A percentile compares a stretch with the other conserved stretches of the same genome.
These are phyloP conservation scores for Okapia johnstoni DNA, from an alignment of 2,113 vertebrate species.

Conservation along the genomic window DNA sequence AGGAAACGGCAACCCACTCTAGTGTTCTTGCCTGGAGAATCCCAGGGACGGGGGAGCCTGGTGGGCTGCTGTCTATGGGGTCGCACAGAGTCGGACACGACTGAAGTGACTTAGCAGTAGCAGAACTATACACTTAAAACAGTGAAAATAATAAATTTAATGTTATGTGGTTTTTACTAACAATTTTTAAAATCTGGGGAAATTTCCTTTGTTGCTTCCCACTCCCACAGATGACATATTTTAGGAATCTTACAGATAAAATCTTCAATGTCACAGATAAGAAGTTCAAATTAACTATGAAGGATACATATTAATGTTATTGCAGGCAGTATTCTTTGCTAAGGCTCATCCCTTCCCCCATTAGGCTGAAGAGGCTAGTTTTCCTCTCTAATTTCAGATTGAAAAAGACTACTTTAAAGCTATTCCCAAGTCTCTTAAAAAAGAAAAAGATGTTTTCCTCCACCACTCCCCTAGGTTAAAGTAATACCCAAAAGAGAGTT, in stretches of 20 bases:
- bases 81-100: too few relatives aligned
- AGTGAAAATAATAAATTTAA: background rate
- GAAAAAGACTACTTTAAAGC: background rate
- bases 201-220: background rate
- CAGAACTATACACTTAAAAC: background rate
- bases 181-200: background rate
- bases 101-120: too few relatives aligned
- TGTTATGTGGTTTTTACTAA: background rate
- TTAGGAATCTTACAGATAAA: background rate
- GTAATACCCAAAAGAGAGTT: background rate
- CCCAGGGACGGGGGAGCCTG: too few relatives aligned
- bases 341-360: background rate
- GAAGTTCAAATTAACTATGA: background rate
- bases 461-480: background rate
- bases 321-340: background rate
- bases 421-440: background rate
- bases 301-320: background rate
- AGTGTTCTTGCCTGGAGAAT: too few relatives aligned
- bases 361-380: background rate
- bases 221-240: background rate
- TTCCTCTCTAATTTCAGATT: background rate
- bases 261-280: slow-evolving; percentile 14
- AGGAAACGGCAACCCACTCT: too few relatives aligned
- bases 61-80: too few relatives aligned
- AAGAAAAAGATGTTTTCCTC: background rate